These are phyloP conservation scores for Palythoa grandiflora DNA, from an alignment of 92 coral and sea anemone genomes.

Conservation along the genomic window DNA sequence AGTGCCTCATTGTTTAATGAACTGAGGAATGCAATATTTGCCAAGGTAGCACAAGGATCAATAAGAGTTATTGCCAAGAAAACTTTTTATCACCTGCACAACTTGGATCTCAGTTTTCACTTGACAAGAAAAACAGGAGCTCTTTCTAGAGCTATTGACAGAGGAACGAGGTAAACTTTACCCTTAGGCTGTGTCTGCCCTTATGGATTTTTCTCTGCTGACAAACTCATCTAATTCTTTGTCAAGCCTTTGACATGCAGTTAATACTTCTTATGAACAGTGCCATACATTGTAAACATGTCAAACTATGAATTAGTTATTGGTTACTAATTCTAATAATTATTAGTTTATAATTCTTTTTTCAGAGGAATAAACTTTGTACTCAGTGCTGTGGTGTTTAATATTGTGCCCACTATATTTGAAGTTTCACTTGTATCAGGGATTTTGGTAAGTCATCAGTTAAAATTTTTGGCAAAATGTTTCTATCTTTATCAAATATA, in stretches of 20 bases:
- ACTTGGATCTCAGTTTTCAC: constrained; percentile 93
- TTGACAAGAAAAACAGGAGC: constrained; percentile 94
- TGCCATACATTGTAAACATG: too few relatives aligned
- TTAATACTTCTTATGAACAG: too few relatives aligned
- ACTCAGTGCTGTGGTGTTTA: constrained; percentile 93
- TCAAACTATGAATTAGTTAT: too few relatives aligned
- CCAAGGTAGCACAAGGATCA: constrained; percentile 98
- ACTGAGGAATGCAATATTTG: constrained; percentile 96
- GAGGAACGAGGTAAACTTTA: constrained; percentile 90
- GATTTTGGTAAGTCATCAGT: constrained; percentile 78
- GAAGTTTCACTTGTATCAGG: constrained; percentile 98
- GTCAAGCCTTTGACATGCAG: too few relatives aligned
- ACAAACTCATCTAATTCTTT: too few relatives aligned
- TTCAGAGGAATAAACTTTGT: constrained; percentile 97
- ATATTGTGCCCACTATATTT: constrained; percentile 92
- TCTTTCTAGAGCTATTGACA: constrained; percentile 96
- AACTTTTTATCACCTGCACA: constrained; percentile 95
- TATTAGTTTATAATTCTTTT: neutral
- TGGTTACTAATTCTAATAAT: too few relatives aligned
- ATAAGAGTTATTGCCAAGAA: constrained; percentile 88
- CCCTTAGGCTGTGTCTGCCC: too few relatives aligned
- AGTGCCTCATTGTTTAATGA: constrained; percentile 96
- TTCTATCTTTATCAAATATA: too few relatives aligned
- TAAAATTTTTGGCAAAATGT: too few relatives aligned
- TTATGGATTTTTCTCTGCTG: too few relatives aligned